phyloP scores from a whole-genome alignment of 2,797 vertebrate species.

The Chelon auratus region DNA sequence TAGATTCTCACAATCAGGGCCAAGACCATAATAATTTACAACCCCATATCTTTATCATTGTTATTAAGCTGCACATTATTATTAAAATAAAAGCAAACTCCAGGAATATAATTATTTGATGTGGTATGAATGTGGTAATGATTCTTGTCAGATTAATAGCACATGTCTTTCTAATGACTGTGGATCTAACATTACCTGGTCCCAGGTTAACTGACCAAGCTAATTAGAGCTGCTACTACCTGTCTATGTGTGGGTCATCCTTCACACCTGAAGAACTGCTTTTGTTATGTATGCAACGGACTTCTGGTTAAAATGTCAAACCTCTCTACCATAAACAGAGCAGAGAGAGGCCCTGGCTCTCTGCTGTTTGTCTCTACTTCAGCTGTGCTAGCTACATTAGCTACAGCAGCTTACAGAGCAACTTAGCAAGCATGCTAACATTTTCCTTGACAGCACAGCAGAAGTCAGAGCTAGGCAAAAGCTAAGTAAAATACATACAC shows the following conservation, averaged over 20 bases:
- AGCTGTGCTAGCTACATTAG: constrained; percentile 42
- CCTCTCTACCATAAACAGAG: constrained; percentile 47
- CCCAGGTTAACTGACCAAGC: neutral
- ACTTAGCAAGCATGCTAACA: constrained; percentile 17
- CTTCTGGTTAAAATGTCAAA: constrained; percentile 47
- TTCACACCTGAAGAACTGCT: constrained; percentile 23
- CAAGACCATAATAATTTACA: no score
- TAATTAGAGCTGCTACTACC: neutral
- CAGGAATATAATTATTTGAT: no score
- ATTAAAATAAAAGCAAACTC: no score
- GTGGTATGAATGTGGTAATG: no score
- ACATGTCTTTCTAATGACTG: no score
- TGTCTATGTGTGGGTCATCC: no score
- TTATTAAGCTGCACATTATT: no score
- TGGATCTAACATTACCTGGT: neutral
- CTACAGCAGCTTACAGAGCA: constrained; percentile 36
- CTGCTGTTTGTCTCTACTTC: constrained; percentile 5
- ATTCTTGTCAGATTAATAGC: no score
- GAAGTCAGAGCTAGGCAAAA: neutral
- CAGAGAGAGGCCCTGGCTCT: constrained; percentile 22
- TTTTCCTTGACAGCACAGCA: constrained; percentile 23
- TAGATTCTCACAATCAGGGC: no score
- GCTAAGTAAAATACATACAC: rapidly evolving
- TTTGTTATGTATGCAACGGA: constrained; percentile 31
- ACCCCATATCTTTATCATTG: no score